Conservation (phyloP, 2,888 invertebrate species). For the Ectemnius continuus region DNA sequence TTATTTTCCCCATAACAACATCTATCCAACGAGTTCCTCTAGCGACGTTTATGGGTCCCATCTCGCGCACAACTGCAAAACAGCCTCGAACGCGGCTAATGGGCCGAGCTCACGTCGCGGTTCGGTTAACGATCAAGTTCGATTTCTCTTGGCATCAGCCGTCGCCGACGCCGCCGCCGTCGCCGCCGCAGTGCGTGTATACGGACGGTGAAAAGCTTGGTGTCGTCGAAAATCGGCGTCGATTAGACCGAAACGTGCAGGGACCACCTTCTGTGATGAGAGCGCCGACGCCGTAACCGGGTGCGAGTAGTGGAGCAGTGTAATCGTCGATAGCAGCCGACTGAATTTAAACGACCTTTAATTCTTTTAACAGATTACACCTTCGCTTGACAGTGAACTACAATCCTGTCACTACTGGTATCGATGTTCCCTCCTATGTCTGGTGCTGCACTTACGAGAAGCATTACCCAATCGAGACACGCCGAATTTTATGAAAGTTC, state of each 20-base stretch:
- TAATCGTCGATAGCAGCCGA: background rate
- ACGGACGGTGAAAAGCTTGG: conserved; percentile 56
- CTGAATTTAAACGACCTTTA: conserved; percentile 2
- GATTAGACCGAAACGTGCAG: conserved; percentile 34
- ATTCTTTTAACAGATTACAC: background rate
- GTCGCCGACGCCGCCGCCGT: conserved; percentile 46
- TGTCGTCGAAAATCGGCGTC: conserved; percentile 40
- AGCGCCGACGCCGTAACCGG: background rate
- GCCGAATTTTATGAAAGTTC: no score
- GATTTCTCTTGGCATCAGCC: conserved; percentile 74
- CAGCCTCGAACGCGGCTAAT: conserved; percentile 71
- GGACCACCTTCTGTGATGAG: conserved; percentile 35
- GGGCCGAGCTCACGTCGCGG: conserved; percentile 72
- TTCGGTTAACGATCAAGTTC: conserved; percentile 75
- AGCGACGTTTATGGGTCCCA: conserved; percentile 14
- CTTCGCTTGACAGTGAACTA: no score
- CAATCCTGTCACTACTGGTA: no score
- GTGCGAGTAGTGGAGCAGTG: background rate
- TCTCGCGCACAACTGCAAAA: conserved; percentile 39
- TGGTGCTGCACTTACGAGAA: no score
- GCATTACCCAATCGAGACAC: no score
- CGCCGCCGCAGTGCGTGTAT: conserved; percentile 36
- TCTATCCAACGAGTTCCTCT: conserved; percentile 1
- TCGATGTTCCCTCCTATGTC: no score
- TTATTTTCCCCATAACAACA: no score